These are phyloP conservation scores for Zosterops japonicus DNA, from an alignment of 2,113 vertebrate genomes.

Conservation along the genomic window DNA sequence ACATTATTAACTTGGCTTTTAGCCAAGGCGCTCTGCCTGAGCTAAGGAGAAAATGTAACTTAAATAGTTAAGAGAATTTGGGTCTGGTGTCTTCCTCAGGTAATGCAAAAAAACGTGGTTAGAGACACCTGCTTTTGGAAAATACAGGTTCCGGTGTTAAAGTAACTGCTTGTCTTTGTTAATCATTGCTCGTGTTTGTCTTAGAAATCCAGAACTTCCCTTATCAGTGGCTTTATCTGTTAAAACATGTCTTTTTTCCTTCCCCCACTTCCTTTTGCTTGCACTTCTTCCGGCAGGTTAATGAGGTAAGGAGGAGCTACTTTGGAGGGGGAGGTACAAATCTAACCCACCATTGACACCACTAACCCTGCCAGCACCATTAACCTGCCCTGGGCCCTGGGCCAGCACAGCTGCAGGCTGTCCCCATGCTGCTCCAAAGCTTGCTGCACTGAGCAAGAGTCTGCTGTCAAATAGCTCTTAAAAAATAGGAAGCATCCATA, in stretches of 20 bases:
- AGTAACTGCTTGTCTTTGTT: slow-evolving; percentile 10
- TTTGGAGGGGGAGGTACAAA: slow-evolving; percentile 66
- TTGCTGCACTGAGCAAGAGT: slow-evolving; percentile 43
- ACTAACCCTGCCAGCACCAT: slow-evolving; percentile 71
- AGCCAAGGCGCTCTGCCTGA: background rate
- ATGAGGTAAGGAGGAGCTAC: slow-evolving; percentile 91
- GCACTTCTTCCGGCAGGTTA: slow-evolving; percentile 91
- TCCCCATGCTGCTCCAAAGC: background rate
- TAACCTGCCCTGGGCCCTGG: slow-evolving; percentile 53
- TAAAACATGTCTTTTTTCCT: slow-evolving; percentile 84
- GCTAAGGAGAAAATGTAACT: background rate
- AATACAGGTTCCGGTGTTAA: background rate
- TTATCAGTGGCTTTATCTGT: slow-evolving; percentile 75
- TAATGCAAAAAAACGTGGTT: background rate
- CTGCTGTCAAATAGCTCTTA: background rate
- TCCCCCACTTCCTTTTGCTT: slow-evolving; percentile 80
- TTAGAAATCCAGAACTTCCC: slow-evolving; percentile 71
- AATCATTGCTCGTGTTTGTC: slow-evolving; percentile 51
- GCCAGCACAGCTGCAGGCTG: slow-evolving; percentile 24
- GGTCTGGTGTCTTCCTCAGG: background rate
- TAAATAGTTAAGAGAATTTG: background rate
- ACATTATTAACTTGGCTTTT: background rate
- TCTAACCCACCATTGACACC: slow-evolving; percentile 75
- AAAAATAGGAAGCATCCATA: slow-evolving; percentile 42
- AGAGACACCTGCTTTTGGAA: background rate